Evolutionary conservation across 2,113 vertebrate genomes (phyloP).

Genomic region (Lagopus muta): DNA sequence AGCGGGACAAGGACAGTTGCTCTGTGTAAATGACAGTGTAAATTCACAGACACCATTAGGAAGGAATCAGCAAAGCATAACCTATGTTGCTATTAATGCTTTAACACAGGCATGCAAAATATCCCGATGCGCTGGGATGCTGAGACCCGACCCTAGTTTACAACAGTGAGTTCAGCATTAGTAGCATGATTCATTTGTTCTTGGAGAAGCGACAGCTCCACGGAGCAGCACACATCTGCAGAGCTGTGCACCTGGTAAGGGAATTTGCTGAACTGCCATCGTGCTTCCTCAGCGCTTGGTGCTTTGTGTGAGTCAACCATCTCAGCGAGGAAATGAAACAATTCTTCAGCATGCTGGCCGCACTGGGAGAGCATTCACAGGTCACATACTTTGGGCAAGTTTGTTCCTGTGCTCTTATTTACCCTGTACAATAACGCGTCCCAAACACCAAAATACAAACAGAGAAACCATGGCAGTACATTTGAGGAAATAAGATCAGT

Average conservation of each 20-base stretch:
- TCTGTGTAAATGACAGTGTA: background rate
- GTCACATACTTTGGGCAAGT: background rate
- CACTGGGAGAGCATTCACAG: background rate
- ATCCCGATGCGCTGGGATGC: background rate
- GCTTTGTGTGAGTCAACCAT: background rate
- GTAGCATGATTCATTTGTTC: background rate
- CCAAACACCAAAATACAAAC: background rate
- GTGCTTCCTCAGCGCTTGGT: background rate
- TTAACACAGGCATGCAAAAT: background rate
- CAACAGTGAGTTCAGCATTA: background rate
- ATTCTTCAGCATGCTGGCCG: background rate
- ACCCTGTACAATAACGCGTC: background rate
- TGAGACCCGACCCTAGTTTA: background rate
- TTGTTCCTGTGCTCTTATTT: slow-evolving; percentile 27
- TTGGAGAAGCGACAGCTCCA: background rate
- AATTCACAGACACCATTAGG: background rate
- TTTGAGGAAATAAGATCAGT: background rate
- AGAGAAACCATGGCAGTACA: slow-evolving; percentile 21
- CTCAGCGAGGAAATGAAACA: background rate
- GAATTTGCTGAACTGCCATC: background rate
- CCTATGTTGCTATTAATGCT: background rate
- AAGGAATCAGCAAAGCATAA: background rate
- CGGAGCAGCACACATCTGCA: background rate
- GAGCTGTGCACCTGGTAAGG: background rate
- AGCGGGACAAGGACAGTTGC: background rate